A percentile compares a stretch with the other conserved stretches of the same genome.
phyloP scores from a whole-genome alignment of 2,888 invertebrate species.

The Anaspis maculata region DNA sequence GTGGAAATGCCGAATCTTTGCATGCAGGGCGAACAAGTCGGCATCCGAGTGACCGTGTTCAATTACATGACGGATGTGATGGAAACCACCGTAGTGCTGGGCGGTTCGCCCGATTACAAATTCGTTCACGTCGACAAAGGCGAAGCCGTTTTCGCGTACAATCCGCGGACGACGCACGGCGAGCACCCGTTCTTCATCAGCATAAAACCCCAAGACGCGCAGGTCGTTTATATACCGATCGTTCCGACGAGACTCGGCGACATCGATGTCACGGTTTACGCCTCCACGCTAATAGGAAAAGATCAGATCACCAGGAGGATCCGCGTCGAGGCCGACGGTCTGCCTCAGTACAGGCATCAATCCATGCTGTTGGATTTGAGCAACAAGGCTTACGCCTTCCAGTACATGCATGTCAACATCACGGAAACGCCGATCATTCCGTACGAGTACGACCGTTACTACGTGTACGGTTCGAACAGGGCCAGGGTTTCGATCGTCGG shows the following conservation, averaged over 20 bases:
- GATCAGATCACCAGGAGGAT: slow-evolving; percentile 59
- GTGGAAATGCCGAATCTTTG: slow-evolving; percentile 82
- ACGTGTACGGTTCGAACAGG: slow-evolving; percentile 86
- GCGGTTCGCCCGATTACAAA: slow-evolving; percentile 77
- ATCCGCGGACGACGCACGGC: slow-evolving; percentile 82
- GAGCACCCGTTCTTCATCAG: slow-evolving; percentile 94
- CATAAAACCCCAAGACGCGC: slow-evolving; percentile 72
- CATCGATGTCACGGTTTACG: slow-evolving; percentile 67
- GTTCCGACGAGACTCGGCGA: slow-evolving; percentile 75
- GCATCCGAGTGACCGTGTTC: slow-evolving; percentile 85
- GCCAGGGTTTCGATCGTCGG: slow-evolving; percentile 79
- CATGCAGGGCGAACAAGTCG: slow-evolving; percentile 88
- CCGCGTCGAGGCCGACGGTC: slow-evolving; percentile 78
- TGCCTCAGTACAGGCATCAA: slow-evolving; percentile 88
- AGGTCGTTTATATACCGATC: slow-evolving; percentile 82
- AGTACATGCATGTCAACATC: slow-evolving; percentile 92
- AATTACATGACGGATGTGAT: slow-evolving; percentile 83
- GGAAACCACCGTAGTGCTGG: slow-evolving; percentile 81
- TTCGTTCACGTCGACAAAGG: slow-evolving; percentile 87
- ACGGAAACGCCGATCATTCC: slow-evolving; percentile 90
- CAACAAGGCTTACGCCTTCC: slow-evolving; percentile 83
- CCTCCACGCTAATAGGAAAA: slow-evolving; percentile 63
- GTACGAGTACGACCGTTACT: slow-evolving; percentile 83
- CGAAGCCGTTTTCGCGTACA: slow-evolving; percentile 80
- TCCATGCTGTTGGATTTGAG: slow-evolving; percentile 87